Evolutionary conservation across 2,797 vertebrate genomes (phyloP), one percentile per base, ranked within the genome.

Genomic region (Lateolabrax maculatus): DNA sequence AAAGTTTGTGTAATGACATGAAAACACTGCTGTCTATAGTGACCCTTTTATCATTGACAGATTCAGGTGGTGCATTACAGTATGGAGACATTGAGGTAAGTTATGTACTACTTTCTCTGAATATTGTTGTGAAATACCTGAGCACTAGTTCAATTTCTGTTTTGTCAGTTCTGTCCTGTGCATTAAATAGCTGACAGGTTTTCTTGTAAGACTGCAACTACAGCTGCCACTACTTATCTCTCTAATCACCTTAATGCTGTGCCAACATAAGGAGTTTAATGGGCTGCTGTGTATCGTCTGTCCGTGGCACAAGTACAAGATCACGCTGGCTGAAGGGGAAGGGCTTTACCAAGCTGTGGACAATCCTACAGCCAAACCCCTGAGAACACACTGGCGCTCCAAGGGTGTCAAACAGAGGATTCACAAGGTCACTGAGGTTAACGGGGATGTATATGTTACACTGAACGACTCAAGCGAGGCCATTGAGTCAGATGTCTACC

Each of bases 271-370:
- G 97, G 97, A 98, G 82, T 95, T 98, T 21, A 83, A 95, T 80
- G 97, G 97, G 56, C 93, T 83, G 56, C 34, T 93, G 0, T 99
- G 98, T 71, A 96, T 99, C 44, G 93, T 98, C 83, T 99, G 97
- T 87, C 98, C 97, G 0, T 99, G 97, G 97, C 98, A 99, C 92
- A 97, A 97, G 85, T 98, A 96, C 87, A 97, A 96, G 94, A 99
- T 99, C 86, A 96, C 96, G n/a, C 83, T 99, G 81, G 92, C 93
- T 70, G 97, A 96, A 81, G 98, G 98, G 68, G 97, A 98, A 93
- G 96, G 96, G 56, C 89, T 99, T 18, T 97, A 98, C 86, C 95
- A 98, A 80, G 94, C 93, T 39, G 96, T 96, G 81, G 90, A 96
- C 46, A 83, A 98, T 81, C 97, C 97, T 51, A 92, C 85, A 29